Base-by-base conservation (phyloP, 2,797 vertebrate species). In the Anisognathus igniventris region DNA sequence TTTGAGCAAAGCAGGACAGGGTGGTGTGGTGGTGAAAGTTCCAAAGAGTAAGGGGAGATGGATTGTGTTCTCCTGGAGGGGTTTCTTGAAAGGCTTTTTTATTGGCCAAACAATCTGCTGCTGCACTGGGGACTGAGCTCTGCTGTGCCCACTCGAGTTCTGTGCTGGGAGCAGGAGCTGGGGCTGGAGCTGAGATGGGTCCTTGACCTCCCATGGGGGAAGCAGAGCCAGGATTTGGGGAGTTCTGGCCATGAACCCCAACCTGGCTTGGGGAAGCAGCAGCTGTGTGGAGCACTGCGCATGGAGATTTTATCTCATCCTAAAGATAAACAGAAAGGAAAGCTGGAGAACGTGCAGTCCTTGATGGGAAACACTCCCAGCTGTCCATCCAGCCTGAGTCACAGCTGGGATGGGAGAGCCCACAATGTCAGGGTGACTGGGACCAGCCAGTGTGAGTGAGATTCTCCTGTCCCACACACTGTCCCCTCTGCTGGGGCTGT, bases 391-490 rank as follows among this genome's bases (percentile, higher is more conserved):
- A 37, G 11, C 54, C 30, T 1, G 5, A 16, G 4, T 24, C 3
- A 2, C 0, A 0, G 44, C 10, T 0, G 1, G 64, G 60, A 24
- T 14, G 10, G 18, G 78, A 60, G 10, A 18, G n/a, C 5, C 5
- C 3, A 1, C 50, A 7, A 19, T 21, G 61, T 61, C 2, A 28
- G 77, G 42, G 82, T 51, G 70, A n/a, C 47, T 13, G 60, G 42
- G 56, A 37, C 65, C 25, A 20, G 42, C n/a, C n/a, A n/a, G n/a
- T n/a, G n/a, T n/a, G n/a, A n/a, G n/a, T n/a, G n/a, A n/a, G n/a
- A n/a, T n/a, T 70, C 9, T 57, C 23, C 22, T 22, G 25, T 24
- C 48, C 53, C 39, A 19, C 30, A 11, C 16, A 4, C 1, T 13
- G 21, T 60, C 39, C 66, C n/a, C 48, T 81, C 42, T 67, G 42